Percentiles rank a stretch among this genome's conserved stretches.
Conservation (phyloP, 2,113 vertebrate genomes). For the Polypterus bichir region DNA sequence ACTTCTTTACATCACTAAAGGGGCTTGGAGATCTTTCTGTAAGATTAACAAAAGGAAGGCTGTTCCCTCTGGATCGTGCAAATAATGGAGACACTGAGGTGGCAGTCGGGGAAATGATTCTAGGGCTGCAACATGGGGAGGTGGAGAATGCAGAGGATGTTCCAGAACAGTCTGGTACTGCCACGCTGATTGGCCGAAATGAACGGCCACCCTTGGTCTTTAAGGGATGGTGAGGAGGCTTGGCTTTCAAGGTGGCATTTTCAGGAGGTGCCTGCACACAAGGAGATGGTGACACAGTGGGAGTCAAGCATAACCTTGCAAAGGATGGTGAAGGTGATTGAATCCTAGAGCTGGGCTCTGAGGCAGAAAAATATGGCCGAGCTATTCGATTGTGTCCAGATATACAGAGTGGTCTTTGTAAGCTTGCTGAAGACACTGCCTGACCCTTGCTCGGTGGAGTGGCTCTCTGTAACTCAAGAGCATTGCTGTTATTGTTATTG, state of each 20-base stretch:
- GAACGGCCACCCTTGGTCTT: slow-evolving; percentile 13
- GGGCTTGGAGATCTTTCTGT: slow-evolving; percentile 29
- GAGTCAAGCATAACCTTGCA: background rate
- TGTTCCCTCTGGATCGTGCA: slow-evolving; percentile 9
- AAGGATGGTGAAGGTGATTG: slow-evolving; percentile 42
- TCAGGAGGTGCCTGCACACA: slow-evolving; percentile 46
- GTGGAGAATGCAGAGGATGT: slow-evolving; percentile 26
- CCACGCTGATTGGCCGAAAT: slow-evolving; percentile 37
- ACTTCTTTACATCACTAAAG: slow-evolving; percentile 13
- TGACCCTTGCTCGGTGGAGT: background rate
- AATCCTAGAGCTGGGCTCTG: slow-evolving; percentile 54
- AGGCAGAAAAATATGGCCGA: slow-evolving; percentile 43
- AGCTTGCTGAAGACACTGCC: slow-evolving; percentile 18
- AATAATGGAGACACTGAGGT: background rate
- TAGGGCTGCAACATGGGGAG: slow-evolving; percentile 31
- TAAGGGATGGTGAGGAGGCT: slow-evolving; percentile 41
- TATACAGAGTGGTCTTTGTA: background rate
- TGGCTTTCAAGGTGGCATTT: slow-evolving; percentile 31
- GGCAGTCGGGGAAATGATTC: slow-evolving; percentile 32
- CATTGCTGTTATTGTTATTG: slow-evolving; percentile 26
- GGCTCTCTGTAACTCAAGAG: slow-evolving; percentile 14
- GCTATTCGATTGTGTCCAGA: slow-evolving; percentile 39
- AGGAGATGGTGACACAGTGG: slow-evolving; percentile 22
- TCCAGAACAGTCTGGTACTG: slow-evolving; percentile 33
- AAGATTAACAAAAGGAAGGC: slow-evolving; percentile 24